Conservation (phyloP, 2,888 invertebrate species). For the Eulithis testata region DNA sequence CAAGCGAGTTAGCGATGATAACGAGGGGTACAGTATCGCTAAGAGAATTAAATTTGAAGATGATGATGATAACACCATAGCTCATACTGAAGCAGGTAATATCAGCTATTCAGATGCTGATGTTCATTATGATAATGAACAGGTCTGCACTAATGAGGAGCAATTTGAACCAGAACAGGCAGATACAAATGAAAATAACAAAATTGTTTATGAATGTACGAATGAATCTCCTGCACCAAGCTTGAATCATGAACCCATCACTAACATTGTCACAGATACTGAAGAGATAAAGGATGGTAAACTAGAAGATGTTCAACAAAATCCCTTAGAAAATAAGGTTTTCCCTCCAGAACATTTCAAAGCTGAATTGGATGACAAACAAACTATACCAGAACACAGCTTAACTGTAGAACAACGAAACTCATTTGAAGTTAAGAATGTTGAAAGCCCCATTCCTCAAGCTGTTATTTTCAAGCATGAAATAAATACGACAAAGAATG, state of each 20-base stretch:
- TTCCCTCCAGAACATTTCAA: constrained; percentile 37
- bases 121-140: constrained; percentile 62
- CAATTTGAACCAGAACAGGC: constrained; percentile 64
- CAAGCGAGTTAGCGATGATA: constrained; percentile 72
- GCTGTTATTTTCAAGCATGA: constrained; percentile 50
- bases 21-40: constrained; percentile 59
- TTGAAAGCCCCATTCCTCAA: constrained; percentile 51
- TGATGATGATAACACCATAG: constrained; percentile 56
- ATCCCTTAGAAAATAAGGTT: constrained; percentile 43
- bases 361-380: constrained; percentile 35
- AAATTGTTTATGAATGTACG: constrained; percentile 76
- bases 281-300: constrained; percentile 36
- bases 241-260: constrained; percentile 71
- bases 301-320: constrained; percentile 36
- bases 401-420: constrained; percentile 5
- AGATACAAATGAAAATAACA: constrained; percentile 67
- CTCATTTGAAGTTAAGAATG: constrained; percentile 56
- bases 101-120: constrained; percentile 67
- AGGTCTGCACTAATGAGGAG: constrained; percentile 62
- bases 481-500: constrained; percentile 52
- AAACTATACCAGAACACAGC: constrained; percentile 43
- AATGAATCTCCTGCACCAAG: constrained; percentile 69
- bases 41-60: constrained; percentile 75
- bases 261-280: constrained; percentile 52
- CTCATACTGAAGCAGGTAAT: constrained; percentile 48